Conservation (phyloP, 2,797 vertebrate species). For the Rousettus madagascariensis region DNA sequence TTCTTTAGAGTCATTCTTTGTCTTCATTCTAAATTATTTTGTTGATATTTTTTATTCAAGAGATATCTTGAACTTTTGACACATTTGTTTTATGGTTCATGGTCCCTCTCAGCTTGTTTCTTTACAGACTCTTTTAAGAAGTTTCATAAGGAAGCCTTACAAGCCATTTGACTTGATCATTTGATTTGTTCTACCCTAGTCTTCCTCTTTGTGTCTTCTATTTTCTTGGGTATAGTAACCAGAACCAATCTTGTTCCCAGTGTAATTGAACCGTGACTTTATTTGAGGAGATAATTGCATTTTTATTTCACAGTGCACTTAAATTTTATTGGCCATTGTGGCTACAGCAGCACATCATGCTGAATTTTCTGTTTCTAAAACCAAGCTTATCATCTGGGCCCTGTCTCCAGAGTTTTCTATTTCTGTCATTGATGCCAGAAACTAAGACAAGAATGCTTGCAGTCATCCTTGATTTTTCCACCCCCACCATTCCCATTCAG, state of each 20-base stretch:
- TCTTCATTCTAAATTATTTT: neutral
- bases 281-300: slow-evolving; percentile 50
- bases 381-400: slow-evolving; percentile 58
- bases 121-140: neutral
- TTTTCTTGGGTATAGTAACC: neutral
- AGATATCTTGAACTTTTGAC: neutral
- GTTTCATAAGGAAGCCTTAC: neutral
- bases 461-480: slow-evolving; percentile 46
- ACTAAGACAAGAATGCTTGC: slow-evolving; percentile 19
- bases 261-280: slow-evolving; percentile 31
- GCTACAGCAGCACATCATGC: neutral
- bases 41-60: neutral
- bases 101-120: neutral
- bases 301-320: slow-evolving; percentile 40
- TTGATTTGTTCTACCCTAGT: neutral
- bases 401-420: slow-evolving; percentile 63
- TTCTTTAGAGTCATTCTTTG: neutral
- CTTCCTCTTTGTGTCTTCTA: neutral
- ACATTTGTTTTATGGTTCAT: neutral
- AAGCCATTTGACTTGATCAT: neutral
- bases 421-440: slow-evolving; percentile 71
- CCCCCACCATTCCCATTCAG: neutral
- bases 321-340: slow-evolving; percentile 58
- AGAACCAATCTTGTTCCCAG: neutral
- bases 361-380: slow-evolving; percentile 71